Evolutionary conservation across 2,113 vertebrate species (phyloP), one percentile per base, ranked within the genome.

Genomic region (Perccottus glenii): DNA sequence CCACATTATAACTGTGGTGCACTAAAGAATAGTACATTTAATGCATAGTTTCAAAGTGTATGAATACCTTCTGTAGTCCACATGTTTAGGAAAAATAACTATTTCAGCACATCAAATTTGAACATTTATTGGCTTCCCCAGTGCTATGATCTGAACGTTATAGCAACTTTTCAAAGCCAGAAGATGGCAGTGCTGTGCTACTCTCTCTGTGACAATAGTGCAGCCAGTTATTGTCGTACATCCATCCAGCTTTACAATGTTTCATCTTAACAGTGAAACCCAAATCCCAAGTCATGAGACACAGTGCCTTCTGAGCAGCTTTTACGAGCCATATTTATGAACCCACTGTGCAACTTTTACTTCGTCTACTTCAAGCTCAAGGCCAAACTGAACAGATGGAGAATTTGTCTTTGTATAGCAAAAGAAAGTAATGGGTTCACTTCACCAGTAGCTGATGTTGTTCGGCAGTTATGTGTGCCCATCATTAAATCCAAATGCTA

Each of bases 121-220:
- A 27, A 27, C 19, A n/a, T n/a, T 27, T 27, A 27, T 3, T 27
- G 19, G 19, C 19, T 27, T 27, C 19, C 19, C 19, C 1, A 27
- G 19, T 27, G 19, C 19, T 3, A 40, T 40, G 4, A 40, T 40
- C 38, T 6, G 5, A 40, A 40, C 19, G 19, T 27, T 27, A 40
- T 40, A 6, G 38, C 38, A 40, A 40, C 5, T 15, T 6, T 38
- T 7, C 14, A 38, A 38, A 38, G 50, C 88, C 88, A 90, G 84
- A 64, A 92, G 91, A 85, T 90, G 91, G 90, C 82, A 87, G 88
- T 87, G 83, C 77, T 88, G 86, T 85, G 82, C 86, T 84, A 55
- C 33, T 60, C 64, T 35, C 3, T 40, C 57, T 36, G 42, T 64
- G 70, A 72, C 59, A 42, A 0, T 12, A 11, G 19, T 0, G 33